Conservation (phyloP, 2,113 vertebrate species). For the Bucco capensis region DNA sequence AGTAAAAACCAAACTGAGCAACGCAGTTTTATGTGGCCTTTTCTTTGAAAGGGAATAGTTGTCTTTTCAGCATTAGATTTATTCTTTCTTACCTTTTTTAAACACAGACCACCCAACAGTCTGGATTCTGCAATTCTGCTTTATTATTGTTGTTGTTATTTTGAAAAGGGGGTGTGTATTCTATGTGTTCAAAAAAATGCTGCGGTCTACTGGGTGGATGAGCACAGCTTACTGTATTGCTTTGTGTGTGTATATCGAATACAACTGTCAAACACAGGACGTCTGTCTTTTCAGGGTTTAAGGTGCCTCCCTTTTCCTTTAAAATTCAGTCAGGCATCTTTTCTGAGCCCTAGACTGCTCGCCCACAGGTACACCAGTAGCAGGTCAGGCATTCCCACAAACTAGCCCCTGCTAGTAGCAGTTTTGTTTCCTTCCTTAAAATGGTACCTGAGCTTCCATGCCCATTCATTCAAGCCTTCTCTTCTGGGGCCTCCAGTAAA, state of each 20-base stretch:
- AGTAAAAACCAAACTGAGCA: slow-evolving; percentile 62
- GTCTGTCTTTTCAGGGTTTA: not conserved
- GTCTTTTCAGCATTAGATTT: slow-evolving; percentile 38
- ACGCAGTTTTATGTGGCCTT: slow-evolving; percentile 61
- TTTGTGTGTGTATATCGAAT: not conserved
- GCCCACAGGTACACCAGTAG: not conserved
- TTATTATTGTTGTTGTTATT: not conserved
- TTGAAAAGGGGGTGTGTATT: not conserved
- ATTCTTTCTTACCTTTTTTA: not conserved
- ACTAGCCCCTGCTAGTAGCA: not conserved
- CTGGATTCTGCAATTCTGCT: slow-evolving; percentile 22
- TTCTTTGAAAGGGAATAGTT: slow-evolving; percentile 60
- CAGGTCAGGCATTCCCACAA: not conserved
- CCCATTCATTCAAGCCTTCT: slow-evolving; percentile 3
- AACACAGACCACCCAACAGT: slow-evolving; percentile 23
- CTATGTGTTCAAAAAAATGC: not conserved
- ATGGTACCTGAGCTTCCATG: slow-evolving; percentile 33
- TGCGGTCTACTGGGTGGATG: not conserved
- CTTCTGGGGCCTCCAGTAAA: not conserved
- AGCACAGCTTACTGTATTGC: slow-evolving; percentile 30
- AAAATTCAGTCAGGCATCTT: not conserved
- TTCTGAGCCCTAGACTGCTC: not conserved
- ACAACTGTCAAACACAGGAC: slow-evolving; percentile 28
- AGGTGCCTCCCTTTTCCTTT: slow-evolving; percentile 15
- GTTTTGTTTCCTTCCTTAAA: not conserved